These are phyloP conservation scores for Catocala sponsa DNA, from an alignment of 2,888 invertebrate species.

Conservation along the genomic window DNA sequence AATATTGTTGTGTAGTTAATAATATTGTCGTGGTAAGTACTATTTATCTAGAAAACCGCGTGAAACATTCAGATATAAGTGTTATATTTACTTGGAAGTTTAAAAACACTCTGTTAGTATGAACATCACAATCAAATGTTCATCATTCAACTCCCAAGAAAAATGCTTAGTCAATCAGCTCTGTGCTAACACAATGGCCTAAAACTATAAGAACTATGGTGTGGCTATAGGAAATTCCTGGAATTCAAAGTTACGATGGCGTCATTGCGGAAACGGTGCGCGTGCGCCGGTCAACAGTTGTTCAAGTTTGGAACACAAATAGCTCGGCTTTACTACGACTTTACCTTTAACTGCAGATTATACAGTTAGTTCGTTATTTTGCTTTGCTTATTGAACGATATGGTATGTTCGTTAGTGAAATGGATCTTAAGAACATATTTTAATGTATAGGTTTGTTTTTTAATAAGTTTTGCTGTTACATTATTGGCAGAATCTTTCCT, in stretches of 20 bases:
- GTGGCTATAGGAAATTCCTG: slow-evolving; percentile 40
- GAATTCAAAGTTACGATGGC: slow-evolving; percentile 51
- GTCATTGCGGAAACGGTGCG: slow-evolving; percentile 62
- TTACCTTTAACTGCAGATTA: slow-evolving; percentile 21
- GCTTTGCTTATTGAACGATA: neutral
- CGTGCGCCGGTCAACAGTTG: slow-evolving; percentile 57
- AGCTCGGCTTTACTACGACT: slow-evolving; percentile 43
- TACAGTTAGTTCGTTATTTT: neutral
- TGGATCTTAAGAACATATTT: too few relatives aligned
- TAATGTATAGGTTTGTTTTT: too few relatives aligned
- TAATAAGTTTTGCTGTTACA: too few relatives aligned
- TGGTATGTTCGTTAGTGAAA: too few relatives aligned
- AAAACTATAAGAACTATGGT: slow-evolving; percentile 29
- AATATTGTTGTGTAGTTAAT: too few relatives aligned
- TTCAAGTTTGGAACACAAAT: slow-evolving; percentile 61
- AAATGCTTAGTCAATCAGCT: slow-evolving; percentile 7
- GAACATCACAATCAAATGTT: neutral
- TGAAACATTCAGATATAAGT: neutral
- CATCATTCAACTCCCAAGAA: neutral
- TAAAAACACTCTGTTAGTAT: neutral
- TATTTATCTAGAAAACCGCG: too few relatives aligned
- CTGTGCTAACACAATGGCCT: slow-evolving; percentile 25
- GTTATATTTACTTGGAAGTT: neutral
- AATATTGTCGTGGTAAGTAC: too few relatives aligned
- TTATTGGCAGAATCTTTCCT: too few relatives aligned